These are phyloP conservation scores for Sebastes cheni DNA, from an alignment of 2,797 vertebrate genomes.

Conservation along the genomic window DNA sequence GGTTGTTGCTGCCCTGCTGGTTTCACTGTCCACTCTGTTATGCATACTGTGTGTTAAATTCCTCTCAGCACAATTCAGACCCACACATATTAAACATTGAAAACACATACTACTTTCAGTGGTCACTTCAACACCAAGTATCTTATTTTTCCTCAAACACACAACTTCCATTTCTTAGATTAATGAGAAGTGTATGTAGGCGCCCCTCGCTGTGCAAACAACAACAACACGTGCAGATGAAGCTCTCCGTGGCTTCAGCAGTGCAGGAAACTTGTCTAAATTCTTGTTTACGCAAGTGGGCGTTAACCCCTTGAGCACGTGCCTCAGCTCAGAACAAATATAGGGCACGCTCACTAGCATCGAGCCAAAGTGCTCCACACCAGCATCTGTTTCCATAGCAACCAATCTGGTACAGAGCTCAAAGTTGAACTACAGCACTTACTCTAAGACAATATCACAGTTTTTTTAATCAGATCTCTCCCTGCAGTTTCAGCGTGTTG, in stretches of 20 bases:
- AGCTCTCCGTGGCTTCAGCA: slow-evolving; percentile 20
- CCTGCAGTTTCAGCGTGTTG: slow-evolving; percentile 25
- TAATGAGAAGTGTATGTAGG: not conserved
- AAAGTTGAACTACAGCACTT: slow-evolving; percentile 64
- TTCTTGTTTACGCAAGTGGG: slow-evolving; percentile 68
- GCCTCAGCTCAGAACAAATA: slow-evolving; percentile 74
- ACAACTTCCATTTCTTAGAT: not conserved
- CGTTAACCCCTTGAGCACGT: slow-evolving; percentile 70
- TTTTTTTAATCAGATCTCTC: slow-evolving; percentile 33
- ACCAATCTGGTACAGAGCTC: slow-evolving; percentile 64
- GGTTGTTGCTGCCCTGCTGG: not conserved
- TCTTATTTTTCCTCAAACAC: not conserved
- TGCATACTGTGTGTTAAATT: not conserved
- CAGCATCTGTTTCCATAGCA: slow-evolving; percentile 72
- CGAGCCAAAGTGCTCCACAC: slow-evolving; percentile 69
- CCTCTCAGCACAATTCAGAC: not conserved
- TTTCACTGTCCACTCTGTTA: not conserved
- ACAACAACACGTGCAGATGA: slow-evolving; percentile 1
- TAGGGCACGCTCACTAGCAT: slow-evolving; percentile 60
- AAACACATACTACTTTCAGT: not conserved
- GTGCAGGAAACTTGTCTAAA: slow-evolving; percentile 48
- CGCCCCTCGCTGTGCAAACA: not conserved
- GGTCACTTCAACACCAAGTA: not conserved
- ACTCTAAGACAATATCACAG: slow-evolving; percentile 22
- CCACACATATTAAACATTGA: not conserved